phyloP scores from a whole-genome alignment of 2,888 invertebrate genomes.

The Lycocerus yunnanus region DNA sequence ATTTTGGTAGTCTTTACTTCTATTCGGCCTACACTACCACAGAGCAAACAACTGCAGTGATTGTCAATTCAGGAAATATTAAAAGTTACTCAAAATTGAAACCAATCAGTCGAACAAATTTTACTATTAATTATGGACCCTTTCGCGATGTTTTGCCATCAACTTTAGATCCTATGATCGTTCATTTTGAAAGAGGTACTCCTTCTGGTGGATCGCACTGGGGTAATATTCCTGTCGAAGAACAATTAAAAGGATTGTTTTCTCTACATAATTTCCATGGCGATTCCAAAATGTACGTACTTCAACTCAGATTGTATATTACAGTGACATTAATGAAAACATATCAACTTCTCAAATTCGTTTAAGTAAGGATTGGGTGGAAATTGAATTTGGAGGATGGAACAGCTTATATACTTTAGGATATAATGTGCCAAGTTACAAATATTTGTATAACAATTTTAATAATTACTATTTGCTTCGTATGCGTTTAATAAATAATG shows the following conservation, averaged over 20 bases:
- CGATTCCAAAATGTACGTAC: slow-evolving; percentile 81
- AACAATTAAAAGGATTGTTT: slow-evolving; percentile 90
- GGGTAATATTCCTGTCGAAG: slow-evolving; percentile 98
- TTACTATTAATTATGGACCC: slow-evolving; percentile 86
- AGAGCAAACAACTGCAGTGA: slow-evolving; percentile 82
- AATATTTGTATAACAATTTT: slow-evolving; percentile 85
- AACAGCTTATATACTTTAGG: slow-evolving; percentile 96
- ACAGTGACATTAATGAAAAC: slow-evolving; percentile 97
- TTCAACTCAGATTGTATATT: slow-evolving; percentile 94
- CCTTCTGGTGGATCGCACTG: slow-evolving; percentile 97
- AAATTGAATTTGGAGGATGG: slow-evolving; percentile 98
- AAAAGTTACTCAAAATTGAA: slow-evolving; percentile 83
- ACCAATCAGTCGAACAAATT: slow-evolving; percentile 79
- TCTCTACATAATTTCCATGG: slow-evolving; percentile 97
- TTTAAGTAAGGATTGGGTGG: slow-evolving; percentile 87
- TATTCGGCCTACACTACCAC: slow-evolving; percentile 81
- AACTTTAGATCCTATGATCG: slow-evolving; percentile 64
- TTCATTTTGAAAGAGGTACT: slow-evolving; percentile 96
- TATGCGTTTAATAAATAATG: slow-evolving; percentile 94
- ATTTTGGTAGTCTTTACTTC: slow-evolving; percentile 80
- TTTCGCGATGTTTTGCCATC: slow-evolving; percentile 74
- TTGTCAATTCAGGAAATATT: slow-evolving; percentile 76
- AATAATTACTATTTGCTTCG: slow-evolving; percentile 74
- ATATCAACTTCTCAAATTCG: slow-evolving; percentile 96
- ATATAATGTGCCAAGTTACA: slow-evolving; percentile 92